Percentiles rank a stretch among this genome's conserved stretches.
These are phyloP conservation scores for Microplitis manilae DNA, from an alignment of 2,888 invertebrate genomes.

Conservation along the genomic window DNA sequence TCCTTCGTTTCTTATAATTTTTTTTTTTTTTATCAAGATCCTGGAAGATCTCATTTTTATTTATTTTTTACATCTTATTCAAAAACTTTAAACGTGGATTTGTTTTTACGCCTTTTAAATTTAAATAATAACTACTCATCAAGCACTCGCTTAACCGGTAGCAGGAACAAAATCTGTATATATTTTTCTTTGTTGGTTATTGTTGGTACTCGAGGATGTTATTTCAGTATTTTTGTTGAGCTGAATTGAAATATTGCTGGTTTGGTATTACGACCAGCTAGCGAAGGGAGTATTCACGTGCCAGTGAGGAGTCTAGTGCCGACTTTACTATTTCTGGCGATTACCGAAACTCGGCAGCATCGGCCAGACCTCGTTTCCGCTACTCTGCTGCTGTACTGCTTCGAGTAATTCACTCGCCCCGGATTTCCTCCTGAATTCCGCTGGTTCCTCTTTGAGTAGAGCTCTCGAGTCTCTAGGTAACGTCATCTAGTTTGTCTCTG, in stretches of 20 bases:
- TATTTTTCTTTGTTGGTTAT: background rate
- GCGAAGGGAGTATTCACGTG: constrained; percentile 30
- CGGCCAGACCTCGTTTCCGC: constrained; percentile 34
- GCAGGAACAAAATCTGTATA: background rate
- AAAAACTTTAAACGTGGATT: constrained; percentile 14
- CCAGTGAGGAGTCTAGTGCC: constrained; percentile 19
- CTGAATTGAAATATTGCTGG: constrained; percentile 35
- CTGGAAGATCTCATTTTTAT: background rate
- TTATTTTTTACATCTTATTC: too few species aligned
- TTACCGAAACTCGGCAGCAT: constrained; percentile 44
- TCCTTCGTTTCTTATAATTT: background rate
- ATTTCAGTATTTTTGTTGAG: constrained; percentile 14
- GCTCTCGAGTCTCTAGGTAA: constrained; percentile 16
- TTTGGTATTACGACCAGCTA: constrained; percentile 5
- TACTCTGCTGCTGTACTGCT: constrained; percentile 1
- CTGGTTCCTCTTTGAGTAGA: constrained; percentile 33
- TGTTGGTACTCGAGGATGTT: constrained; percentile 3
- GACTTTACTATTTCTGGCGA: constrained; percentile 52
- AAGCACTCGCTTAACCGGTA: constrained; percentile 1
- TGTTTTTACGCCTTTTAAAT: constrained; percentile 18
- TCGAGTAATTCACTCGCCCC: constrained; percentile 34
- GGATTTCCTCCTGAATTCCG: constrained; percentile 31
- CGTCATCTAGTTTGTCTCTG: constrained; percentile 28
- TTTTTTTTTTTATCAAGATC: background rate
- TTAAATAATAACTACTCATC: constrained; percentile 2